Percentiles rank a stretch among this genome's conserved stretches.
Evolutionary conservation across 2,888 invertebrate species (phyloP).

Genomic region (Malachius bipustulatus): DNA sequence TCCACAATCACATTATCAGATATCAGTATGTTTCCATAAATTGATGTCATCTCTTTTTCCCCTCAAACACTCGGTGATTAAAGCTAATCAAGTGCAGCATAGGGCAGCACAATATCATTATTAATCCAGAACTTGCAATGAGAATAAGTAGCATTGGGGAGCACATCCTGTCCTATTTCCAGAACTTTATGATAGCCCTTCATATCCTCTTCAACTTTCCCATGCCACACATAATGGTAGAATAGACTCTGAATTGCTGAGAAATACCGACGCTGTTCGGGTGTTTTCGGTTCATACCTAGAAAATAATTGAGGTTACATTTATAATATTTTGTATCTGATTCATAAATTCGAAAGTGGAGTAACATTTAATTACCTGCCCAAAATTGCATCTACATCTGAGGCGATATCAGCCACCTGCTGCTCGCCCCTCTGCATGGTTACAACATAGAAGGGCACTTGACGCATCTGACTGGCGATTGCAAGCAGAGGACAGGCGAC

Average conservation of each 20-base stretch:
- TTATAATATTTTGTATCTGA: no score
- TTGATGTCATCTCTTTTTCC: no score
- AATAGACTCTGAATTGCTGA: conserved; percentile 72
- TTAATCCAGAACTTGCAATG: conserved; percentile 68
- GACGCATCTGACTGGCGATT: conserved; percentile 49
- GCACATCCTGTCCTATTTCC: conserved; percentile 58
- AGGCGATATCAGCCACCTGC: conserved; percentile 40
- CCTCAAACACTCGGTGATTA: no score
- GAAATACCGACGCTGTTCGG: conserved; percentile 62
- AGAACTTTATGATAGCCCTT: conserved; percentile 43
- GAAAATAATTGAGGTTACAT: no score
- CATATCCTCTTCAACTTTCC: conserved; percentile 51
- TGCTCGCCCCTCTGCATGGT: conserved; percentile 46
- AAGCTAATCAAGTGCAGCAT: conserved; percentile 68
- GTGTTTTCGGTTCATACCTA: conserved; percentile 56
- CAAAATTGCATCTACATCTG: conserved; percentile 68
- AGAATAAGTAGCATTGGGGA: conserved; percentile 51
- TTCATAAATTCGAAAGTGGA: no score
- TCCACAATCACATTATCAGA: no score
- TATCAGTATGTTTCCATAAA: no score
- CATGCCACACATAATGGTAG: conserved; percentile 69
- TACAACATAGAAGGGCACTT: conserved; percentile 63
- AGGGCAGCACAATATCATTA: conserved; percentile 61
- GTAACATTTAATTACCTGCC: no score
- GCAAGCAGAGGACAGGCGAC: conserved; percentile 66